Percentiles rank a stretch among this genome's conserved stretches.
Conservation (phyloP, 1,140 invertebrate genomes). For the Drosophila sucinea region DNA sequence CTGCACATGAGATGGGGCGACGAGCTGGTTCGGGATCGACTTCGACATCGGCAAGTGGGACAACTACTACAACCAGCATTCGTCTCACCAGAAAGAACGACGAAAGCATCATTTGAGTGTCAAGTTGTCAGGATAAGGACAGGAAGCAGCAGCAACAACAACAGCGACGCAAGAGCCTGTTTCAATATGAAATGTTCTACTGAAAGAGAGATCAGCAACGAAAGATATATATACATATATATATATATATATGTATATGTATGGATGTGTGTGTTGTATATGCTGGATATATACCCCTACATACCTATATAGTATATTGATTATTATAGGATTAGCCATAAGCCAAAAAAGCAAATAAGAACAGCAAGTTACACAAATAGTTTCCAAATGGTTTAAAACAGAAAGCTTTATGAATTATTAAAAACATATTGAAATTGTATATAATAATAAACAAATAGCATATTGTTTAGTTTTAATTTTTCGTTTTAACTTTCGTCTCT, state of each 20-base stretch:
- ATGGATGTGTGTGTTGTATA: constrained; percentile 25
- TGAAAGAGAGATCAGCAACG: constrained; percentile 37
- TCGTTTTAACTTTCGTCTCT: constrained; percentile 28
- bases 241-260: background rate
- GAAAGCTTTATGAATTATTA: constrained; percentile 65
- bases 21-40: constrained; percentile 40
- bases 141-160: constrained; percentile 16
- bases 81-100: constrained; percentile 79
- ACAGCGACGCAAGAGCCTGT: constrained; percentile 22
- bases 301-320: constrained; percentile 6
- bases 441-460: constrained; percentile 23
- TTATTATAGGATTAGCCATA: constrained; percentile 28
- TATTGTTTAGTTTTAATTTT: constrained; percentile 29
- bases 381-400: constrained; percentile 57
- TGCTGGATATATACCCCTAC: constrained; percentile 3
- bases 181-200: constrained; percentile 71
- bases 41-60: constrained; percentile 27
- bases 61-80: constrained; percentile 75
- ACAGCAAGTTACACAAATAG: constrained; percentile 19
- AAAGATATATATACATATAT: constrained; percentile 31
- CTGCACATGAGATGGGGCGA: constrained; percentile 30
- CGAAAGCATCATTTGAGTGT: constrained; percentile 81
- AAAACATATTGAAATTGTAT: constrained; percentile 41
- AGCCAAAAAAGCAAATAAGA: constrained; percentile 41
- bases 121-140: constrained; percentile 33